phyloP scores from a whole-genome alignment of 2,113 vertebrate genomes.

The Clinocottus analis region DNA sequence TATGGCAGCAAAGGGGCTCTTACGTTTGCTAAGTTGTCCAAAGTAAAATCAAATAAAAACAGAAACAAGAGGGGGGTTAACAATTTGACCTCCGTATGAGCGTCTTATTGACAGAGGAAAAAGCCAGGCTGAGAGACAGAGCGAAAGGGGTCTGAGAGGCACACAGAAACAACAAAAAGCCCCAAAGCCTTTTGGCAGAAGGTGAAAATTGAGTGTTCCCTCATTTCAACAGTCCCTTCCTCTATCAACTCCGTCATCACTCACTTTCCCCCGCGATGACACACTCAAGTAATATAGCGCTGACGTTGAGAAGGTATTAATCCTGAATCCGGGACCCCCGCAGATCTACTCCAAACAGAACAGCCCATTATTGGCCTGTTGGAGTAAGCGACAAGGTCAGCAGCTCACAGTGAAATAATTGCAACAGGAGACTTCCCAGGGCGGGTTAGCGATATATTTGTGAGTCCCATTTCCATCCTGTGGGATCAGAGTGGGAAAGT shows the following conservation, averaged over 20 bases:
- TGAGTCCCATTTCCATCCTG: constrained; percentile 51
- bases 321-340: constrained; percentile 38
- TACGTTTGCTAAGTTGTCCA: not conserved
- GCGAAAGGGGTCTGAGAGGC: not conserved
- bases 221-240: constrained; percentile 40
- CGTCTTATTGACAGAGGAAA: constrained; percentile 2
- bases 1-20: not conserved
- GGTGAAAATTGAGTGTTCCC: constrained; percentile 21
- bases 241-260: constrained; percentile 37
- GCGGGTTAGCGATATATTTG: constrained; percentile 53
- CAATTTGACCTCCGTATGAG: not conserved
- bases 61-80: not conserved
- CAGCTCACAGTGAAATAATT: constrained; percentile 42
- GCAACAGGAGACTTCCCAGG: constrained; percentile 48
- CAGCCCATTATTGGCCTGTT: constrained; percentile 19
- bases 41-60: not conserved
- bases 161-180: constrained; percentile 14
- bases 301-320: constrained; percentile 65
- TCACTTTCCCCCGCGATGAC: constrained; percentile 48
- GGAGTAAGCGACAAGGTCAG: constrained; percentile 30
- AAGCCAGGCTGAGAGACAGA: constrained; percentile 8
- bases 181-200: constrained; percentile 13
- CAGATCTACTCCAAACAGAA: constrained; percentile 50
- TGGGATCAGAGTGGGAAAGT: constrained; percentile 60
- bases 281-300: constrained; percentile 54